Conservation (phyloP, 2,888 invertebrate species). For the Epinotia bilunana region DNA sequence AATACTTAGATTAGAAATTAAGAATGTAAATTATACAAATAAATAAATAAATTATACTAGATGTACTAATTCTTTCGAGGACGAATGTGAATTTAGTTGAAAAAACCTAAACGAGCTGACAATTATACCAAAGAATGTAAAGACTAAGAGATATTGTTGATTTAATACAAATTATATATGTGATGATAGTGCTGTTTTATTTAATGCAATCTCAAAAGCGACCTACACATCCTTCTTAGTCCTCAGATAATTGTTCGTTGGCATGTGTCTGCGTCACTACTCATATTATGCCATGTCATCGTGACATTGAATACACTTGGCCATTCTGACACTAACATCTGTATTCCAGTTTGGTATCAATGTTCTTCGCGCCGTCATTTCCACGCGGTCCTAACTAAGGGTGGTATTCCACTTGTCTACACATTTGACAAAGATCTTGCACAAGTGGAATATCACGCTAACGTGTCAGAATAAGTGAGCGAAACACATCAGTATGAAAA, state of each 20-base stretch:
- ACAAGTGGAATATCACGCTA: too few species aligned
- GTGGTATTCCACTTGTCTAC: too few species aligned
- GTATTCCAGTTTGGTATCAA: too few species aligned
- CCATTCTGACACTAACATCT: too few species aligned
- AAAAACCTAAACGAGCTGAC: slow-evolving; percentile 77
- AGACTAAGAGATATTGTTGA: slow-evolving; percentile 82
- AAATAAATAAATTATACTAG: slow-evolving; percentile 64
- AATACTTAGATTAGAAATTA: slow-evolving; percentile 65
- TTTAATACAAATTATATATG: slow-evolving; percentile 84
- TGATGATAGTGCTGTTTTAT: slow-evolving; percentile 66
- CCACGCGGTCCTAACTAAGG: too few species aligned
- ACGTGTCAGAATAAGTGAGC: too few species aligned
- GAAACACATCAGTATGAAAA: too few species aligned
- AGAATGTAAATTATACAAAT: slow-evolving; percentile 55
- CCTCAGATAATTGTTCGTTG: not conserved
- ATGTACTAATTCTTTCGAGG: slow-evolving; percentile 67
- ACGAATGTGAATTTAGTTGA: slow-evolving; percentile 72
- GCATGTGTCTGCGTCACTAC: not conserved
- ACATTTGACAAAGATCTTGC: too few species aligned
- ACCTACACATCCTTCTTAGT: too few species aligned
- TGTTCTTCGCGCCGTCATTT: too few species aligned
- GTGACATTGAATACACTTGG: too few species aligned
- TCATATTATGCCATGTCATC: too few species aligned
- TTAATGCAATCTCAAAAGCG: slow-evolving; percentile 38
- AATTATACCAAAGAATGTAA: slow-evolving; percentile 82